A percentile compares a stretch with the other conserved stretches of the same genome.
phyloP scores from a whole-genome alignment of 2,888 invertebrate genomes.

The Dermolepida albohirtum region DNA sequence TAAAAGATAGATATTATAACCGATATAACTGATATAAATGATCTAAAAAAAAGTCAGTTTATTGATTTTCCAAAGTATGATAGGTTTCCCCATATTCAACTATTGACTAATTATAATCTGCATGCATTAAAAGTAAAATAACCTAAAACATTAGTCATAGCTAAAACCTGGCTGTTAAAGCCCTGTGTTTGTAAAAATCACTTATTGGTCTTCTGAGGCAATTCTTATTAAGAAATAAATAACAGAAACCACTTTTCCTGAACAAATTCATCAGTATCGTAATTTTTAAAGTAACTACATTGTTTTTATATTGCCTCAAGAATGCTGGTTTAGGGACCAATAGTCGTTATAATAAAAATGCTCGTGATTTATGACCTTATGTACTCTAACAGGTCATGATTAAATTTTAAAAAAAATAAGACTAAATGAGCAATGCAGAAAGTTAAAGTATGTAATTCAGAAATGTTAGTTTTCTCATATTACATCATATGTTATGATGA shows the following conservation, averaged over 20 bases:
- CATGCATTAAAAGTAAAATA: no score
- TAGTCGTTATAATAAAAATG: constrained; percentile 10
- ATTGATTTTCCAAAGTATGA: no score
- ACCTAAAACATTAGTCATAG: constrained; percentile 6
- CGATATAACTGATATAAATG: no score
- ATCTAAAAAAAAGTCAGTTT: no score
- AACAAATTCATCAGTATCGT: neutral
- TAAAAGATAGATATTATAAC: no score
- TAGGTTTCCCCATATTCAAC: no score
- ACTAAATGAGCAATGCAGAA: neutral
- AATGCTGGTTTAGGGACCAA: constrained; percentile 35
- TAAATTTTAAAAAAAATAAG: constrained; percentile 7
- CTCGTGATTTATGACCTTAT: neutral
- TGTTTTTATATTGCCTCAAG: constrained; percentile 29
- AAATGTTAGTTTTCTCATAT: no score
- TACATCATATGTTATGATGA: no score
- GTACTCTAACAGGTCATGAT: neutral
- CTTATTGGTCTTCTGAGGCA: constrained; percentile 30
- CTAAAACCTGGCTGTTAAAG: neutral
- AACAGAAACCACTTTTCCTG: neutral
- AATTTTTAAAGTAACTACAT: neutral
- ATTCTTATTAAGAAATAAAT: neutral
- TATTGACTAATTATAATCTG: no score
- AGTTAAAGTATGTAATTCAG: no score
- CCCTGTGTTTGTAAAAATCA: neutral